Evolutionary conservation across 2,797 vertebrate genomes (phyloP), one percentile per base, ranked within the genome.

Genomic region (Tokudaia muenninki): DNA sequence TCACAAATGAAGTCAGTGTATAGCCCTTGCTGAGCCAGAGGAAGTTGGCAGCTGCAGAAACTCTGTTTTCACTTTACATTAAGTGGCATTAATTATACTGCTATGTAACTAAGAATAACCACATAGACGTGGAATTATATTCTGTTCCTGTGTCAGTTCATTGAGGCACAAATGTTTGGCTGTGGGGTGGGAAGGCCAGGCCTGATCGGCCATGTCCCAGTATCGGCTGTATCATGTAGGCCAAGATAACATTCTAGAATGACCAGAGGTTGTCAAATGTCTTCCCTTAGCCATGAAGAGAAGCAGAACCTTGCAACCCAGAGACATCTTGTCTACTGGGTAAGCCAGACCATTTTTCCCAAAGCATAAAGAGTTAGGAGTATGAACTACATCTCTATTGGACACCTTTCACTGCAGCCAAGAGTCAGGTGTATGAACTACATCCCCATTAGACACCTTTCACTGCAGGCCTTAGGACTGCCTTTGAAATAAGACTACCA

Each of bases 71-170:
- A 94, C 92, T 96, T 94, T 97, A 97, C 84, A 95, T 96, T 97
- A 97, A 96, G 90, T 84, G 94, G 96, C 92, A 98, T 97, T 97
- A 97, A 98, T 97, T 94, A 93, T 55, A 83, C 77, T 96, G 95
- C 96, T 96, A 84, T 94, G 95, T 96, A 95, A 96, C 90, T 94
- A 87, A 87, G 93, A 97, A 95, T 91, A 98, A 94, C 80, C 50
- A 70, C 92, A 92, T 34, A 6, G 74, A 72, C 0, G 0, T 41
- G 47, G 78, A 96, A 61, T 90, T 87, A 87, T 70, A 89, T 94
- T 96, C 91, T 91, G 78, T 67, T 94, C 86, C 97, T 83, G 22
- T 92, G 96, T 93, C 63, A 95, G 89, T 79, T 44, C 67, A 16
- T 24, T 57, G 17, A 90, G 67, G 34, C 89, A 80, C 24, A 94